Conservation (phyloP, 64 coral and sea anemone species). For the Catalaphyllia jardinei region DNA sequence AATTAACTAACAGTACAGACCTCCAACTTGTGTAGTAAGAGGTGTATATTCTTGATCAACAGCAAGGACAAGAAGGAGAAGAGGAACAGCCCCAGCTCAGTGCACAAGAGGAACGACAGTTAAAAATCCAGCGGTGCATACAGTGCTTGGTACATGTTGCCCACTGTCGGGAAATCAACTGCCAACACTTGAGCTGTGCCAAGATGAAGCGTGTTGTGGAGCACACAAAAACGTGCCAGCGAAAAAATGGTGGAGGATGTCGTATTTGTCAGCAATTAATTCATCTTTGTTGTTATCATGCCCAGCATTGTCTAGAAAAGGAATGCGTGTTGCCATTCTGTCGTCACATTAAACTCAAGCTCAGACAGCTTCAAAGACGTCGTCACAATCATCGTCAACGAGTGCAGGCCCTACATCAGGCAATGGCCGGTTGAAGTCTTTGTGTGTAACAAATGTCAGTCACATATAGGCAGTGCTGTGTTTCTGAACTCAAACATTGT, state of each 20-base stretch:
- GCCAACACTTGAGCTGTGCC: conserved; percentile 79
- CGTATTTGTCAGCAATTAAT: conserved; percentile 96
- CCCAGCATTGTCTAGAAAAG: conserved; percentile 84
- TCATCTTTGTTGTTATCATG: conserved; percentile 98
- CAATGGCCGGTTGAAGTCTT: too few relatives aligned
- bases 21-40: background rate
- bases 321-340: conserved; percentile 97
- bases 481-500: too few relatives aligned
- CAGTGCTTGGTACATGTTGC: conserved; percentile 91
- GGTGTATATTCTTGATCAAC: conserved; percentile 60
- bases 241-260: conserved; percentile 87
- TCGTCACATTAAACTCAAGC: conserved; percentile 94
- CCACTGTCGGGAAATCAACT: conserved; percentile 67
- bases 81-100: conserved; percentile 64
- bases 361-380: conserved; percentile 88
- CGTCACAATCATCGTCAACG: too few relatives aligned
- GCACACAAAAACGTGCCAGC: conserved; percentile 90
- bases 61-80: conserved; percentile 68
- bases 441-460: too few relatives aligned
- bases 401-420: too few relatives aligned
- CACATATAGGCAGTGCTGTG: too few relatives aligned
- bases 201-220: conserved; percentile 98
- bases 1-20: too few relatives aligned
- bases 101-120: conserved; percentile 82
- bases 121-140: conserved; percentile 95